A percentile compares a stretch with the other conserved stretches of the same genome.
Conservation (phyloP, 1,140 invertebrate genomes). For the Parapsyche elsis region DNA sequence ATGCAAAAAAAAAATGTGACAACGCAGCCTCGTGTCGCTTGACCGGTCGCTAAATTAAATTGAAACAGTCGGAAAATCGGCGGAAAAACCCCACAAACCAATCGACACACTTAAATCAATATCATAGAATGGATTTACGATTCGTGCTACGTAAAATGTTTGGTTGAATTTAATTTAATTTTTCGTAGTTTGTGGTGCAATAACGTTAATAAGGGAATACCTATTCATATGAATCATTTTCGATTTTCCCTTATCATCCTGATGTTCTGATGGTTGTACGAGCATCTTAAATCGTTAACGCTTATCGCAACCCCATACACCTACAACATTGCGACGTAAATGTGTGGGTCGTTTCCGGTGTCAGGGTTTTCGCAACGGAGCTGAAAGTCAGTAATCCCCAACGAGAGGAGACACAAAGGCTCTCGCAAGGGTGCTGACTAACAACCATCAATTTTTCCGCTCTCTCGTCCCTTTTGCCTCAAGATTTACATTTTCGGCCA, state of each 20-base stretch:
- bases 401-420: constrained; percentile 17
- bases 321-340: not conserved
- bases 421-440: not conserved
- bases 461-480: constrained; percentile 11
- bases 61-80: not conserved
- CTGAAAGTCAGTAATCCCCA: constrained; percentile 26
- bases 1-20: not conserved
- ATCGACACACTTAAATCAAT: too few relatives aligned
- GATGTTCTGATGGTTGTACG: too few relatives aligned
- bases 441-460: constrained; percentile 35
- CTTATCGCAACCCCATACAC: not conserved
- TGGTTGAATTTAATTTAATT: too few relatives aligned
- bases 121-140: too few relatives aligned
- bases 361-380: constrained; percentile 1
- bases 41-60: not conserved
- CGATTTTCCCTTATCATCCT: too few relatives aligned
- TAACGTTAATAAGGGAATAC: too few relatives aligned
- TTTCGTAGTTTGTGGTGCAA: too few relatives aligned
- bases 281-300: too few relatives aligned
- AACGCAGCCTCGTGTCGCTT: not conserved
- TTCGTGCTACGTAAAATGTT: too few relatives aligned
- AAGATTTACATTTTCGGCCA: constrained; percentile 39
- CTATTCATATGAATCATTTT: too few relatives aligned
- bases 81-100: too few relatives aligned
- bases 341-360: not conserved